Conservation (phyloP, 1,140 invertebrate species). For the Drosophila orosa region DNA sequence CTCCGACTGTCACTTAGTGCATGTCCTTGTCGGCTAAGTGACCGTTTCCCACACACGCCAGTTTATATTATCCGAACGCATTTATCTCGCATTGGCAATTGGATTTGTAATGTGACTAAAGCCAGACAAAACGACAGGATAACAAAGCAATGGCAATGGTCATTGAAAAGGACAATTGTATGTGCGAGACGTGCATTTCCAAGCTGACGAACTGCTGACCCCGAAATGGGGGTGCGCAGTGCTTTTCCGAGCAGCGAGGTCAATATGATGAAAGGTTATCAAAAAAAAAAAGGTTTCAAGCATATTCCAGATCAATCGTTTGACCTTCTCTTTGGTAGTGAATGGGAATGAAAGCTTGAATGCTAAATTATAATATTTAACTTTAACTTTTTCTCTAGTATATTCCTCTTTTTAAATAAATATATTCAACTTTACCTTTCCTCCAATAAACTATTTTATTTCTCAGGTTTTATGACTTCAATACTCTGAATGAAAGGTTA, state of each 20-base stretch:
- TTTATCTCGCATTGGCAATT: constrained; percentile 74
- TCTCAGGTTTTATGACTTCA: not conserved
- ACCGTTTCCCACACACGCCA: constrained; percentile 52
- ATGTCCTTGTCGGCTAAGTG: constrained; percentile 44
- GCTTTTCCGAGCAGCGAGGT: not conserved
- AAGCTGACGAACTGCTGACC: constrained; percentile 46
- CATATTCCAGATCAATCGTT: not conserved
- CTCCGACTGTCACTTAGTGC: constrained; percentile 30
- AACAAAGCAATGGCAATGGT: constrained; percentile 49
- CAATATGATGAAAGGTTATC: constrained; percentile 25
- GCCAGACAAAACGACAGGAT: constrained; percentile 52
- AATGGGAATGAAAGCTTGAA: not conserved
- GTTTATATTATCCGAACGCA: constrained; percentile 56
- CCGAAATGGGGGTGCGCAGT: not conserved
- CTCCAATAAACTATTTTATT: not conserved
- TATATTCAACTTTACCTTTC: not conserved
- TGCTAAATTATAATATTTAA: too few relatives aligned
- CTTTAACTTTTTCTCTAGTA: too few relatives aligned
- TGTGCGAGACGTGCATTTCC: constrained; percentile 39
- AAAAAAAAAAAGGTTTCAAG: constrained; percentile 14
- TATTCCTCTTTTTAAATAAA: not conserved
- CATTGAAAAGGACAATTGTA: constrained; percentile 57
- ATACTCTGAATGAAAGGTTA: constrained; percentile 21
- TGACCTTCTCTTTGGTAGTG: constrained; percentile 1
- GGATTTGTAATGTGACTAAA: constrained; percentile 57